Evolutionary conservation across 2,888 invertebrate species (phyloP).

Genomic region (Rhamphomyia laevipes): DNA sequence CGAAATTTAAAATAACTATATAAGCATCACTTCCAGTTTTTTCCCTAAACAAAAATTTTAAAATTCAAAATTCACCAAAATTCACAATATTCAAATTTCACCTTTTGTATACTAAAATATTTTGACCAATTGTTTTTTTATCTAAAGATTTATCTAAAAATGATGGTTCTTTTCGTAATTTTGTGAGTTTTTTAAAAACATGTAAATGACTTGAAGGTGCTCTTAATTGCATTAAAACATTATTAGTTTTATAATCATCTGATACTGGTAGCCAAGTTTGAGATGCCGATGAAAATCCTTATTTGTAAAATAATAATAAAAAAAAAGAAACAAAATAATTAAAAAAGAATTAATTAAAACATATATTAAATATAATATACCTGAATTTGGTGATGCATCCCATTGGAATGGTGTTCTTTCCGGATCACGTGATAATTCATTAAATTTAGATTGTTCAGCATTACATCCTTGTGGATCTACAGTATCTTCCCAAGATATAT

Average conservation of each 20-base stretch:
- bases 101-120: conserved; percentile 32
- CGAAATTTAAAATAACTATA: conserved; percentile 44
- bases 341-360: no score
- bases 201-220: conserved; percentile 48
- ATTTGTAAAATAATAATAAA: no score
- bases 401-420: conserved; percentile 45
- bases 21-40: conserved; percentile 26
- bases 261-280: conserved; percentile 60
- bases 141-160: conserved; percentile 24
- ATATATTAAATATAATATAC: conserved; percentile 18
- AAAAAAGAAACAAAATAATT: no score
- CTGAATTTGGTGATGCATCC: conserved; percentile 35
- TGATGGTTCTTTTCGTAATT: conserved; percentile 41
- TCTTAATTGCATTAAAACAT: conserved; percentile 45
- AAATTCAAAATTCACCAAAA: no score
- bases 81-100: conserved; percentile 13
- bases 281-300: conserved; percentile 29
- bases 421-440: conserved; percentile 35
- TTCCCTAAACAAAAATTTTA: conserved; percentile 20
- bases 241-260: conserved; percentile 44
- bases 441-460: conserved; percentile 32
- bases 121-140: conserved; percentile 24
- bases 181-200: conserved; percentile 47
- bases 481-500: conserved; percentile 47
- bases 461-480: conserved; percentile 47